These are phyloP conservation scores for Etheostoma perlongum DNA, from an alignment of 2,797 vertebrate genomes.

Conservation along the genomic window DNA sequence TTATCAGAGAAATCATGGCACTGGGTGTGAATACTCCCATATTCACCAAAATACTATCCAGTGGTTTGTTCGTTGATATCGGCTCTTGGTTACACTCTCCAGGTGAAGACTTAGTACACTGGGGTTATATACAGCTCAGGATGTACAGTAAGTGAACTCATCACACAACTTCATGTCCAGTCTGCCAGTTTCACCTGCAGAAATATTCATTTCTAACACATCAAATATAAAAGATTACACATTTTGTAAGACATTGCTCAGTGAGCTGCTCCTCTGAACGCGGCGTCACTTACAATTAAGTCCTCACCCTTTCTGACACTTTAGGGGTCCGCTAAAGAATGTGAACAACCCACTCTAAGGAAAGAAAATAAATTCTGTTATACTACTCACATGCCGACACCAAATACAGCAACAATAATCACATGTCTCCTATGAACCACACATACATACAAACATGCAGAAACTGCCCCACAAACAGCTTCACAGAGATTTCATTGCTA, in stretches of 20 bases:
- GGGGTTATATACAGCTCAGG: slow-evolving; percentile 51
- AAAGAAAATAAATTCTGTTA: slow-evolving; percentile 32
- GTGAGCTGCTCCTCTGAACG: slow-evolving; percentile 29
- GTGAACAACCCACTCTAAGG: slow-evolving; percentile 5
- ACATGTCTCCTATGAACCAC: slow-evolving; percentile 29
- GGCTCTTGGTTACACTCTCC: slow-evolving; percentile 20
- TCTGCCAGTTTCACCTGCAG: slow-evolving; percentile 18
- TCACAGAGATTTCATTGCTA: slow-evolving; percentile 44
- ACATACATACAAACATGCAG: slow-evolving; percentile 38
- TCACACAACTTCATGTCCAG: slow-evolving; percentile 17
- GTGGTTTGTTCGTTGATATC: slow-evolving; percentile 35
- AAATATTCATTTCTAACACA: slow-evolving; percentile 1
- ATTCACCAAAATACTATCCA: slow-evolving; percentile 26
- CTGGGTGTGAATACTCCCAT: slow-evolving; percentile 22
- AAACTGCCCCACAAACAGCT: slow-evolving; percentile 35
- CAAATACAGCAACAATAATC: slow-evolving; percentile 32
- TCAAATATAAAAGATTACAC: slow-evolving; percentile 21
- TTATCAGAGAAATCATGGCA: slow-evolving; percentile 35
- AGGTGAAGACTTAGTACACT: slow-evolving; percentile 14
- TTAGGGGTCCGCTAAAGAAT: neutral
- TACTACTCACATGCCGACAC: slow-evolving; percentile 49
- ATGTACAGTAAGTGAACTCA: slow-evolving; percentile 25
- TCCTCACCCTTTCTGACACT: slow-evolving; percentile 17
- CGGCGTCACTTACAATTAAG: slow-evolving; percentile 26
- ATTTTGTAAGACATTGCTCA: slow-evolving; percentile 47